Conservation (phyloP, 2,113 vertebrate genomes). For the Todiramphus chloris region DNA sequence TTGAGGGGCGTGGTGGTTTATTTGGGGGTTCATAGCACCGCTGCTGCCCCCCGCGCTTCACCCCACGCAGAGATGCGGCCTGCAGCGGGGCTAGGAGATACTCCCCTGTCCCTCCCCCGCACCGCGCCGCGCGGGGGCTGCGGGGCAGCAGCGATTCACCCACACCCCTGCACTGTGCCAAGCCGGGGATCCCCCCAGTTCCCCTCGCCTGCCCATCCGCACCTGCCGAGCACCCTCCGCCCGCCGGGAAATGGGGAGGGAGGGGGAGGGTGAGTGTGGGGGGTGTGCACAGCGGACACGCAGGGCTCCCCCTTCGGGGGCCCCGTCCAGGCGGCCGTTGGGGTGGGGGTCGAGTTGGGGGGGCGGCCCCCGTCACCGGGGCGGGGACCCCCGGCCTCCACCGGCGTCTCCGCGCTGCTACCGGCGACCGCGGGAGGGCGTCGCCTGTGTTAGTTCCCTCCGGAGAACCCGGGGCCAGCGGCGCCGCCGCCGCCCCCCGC, state of each 20-base stretch:
- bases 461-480: slow-evolving; percentile 63
- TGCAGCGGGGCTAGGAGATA: background rate
- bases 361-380: background rate
- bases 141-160: background rate
- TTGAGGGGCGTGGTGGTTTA: background rate
- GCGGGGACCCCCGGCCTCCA: background rate
- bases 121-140: too few relatives aligned
- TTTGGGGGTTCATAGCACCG: background rate
- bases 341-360: background rate
- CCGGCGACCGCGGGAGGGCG: slow-evolving; percentile 78
- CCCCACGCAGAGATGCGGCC: background rate
- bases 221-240: background rate
- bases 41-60: background rate
- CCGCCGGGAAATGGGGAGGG: background rate
- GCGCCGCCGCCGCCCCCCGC: background rate
- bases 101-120: too few relatives aligned
- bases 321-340: too few relatives aligned
- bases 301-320: background rate
- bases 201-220: background rate
- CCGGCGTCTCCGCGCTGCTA: background rate
- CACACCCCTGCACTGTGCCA: background rate
- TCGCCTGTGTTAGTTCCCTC: slow-evolving; percentile 81
- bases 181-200: rapidly evolving
- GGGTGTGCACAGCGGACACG: background rate
- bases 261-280: too few relatives aligned